Base-by-base conservation (phyloP, 2,888 invertebrate genomes). In the Venusia cambrica region DNA sequence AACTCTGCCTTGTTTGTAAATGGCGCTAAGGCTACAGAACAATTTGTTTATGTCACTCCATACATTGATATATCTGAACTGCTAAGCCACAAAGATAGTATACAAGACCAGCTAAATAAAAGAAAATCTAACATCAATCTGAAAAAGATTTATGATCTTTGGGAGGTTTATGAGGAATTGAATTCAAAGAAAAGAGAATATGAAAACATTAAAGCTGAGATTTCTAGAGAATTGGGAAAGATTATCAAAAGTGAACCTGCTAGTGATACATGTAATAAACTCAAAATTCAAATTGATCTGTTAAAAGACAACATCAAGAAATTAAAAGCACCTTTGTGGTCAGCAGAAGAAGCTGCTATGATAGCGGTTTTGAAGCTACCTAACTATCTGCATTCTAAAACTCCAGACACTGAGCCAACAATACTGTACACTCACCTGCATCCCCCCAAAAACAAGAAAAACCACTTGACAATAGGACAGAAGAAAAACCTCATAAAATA, bases 331-430 rank as follows among this genome's bases (percentile, higher is more conserved):
- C 81, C 88, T 20, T 68, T 92, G n/a, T 92, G 93, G 88, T 90
- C 90, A n/a, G 79, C 94, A 3, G 94, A 95, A 66, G 92, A 93
- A 63, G 88, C 88, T 28, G 90, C 93, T 4, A 84, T 93, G 22
- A 62, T 91, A 13, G 87, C 89, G 55, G 87, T 89, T 38, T 74
- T 96, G 29, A 87, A 88, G 55, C 62, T 96, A 31, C 96, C 96
- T 0, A 96, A 94, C 65, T 54, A 64, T 25, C 58, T 96, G 41
- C 92, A 95, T 66, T 43, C 76, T 0, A 78, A 76, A 24, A 93
- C 94, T 7, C 93, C 94, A 0, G 54, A 72, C 29, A 33, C 19
- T 8, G 64, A 79, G 24, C 67, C 66, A 21, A 48, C 63, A 69
- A 61, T 70, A 68, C 51, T 78, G 33, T 77, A 57, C 47, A 62